These are phyloP conservation scores for Mnemiopsis leidyi DNA, from an alignment of 37 sponge, comb jelly and placozoan genomes.

Conservation along the genomic window DNA sequence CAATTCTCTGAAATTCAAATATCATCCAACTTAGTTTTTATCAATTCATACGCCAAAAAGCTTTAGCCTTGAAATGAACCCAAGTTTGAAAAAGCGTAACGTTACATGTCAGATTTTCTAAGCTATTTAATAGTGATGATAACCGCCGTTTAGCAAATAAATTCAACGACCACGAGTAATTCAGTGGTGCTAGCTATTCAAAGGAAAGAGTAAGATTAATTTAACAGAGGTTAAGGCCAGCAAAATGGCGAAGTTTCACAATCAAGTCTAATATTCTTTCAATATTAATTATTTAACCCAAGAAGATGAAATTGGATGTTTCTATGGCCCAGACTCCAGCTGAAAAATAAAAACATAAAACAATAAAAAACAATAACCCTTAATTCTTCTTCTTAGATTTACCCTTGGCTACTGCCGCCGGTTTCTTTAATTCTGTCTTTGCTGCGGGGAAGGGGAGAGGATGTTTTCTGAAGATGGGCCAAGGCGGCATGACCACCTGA, in stretches of 20 bases:
- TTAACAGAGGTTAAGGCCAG: neutral
- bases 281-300: neutral
- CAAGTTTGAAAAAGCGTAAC: neutral
- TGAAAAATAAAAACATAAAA: neutral
- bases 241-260: neutral
- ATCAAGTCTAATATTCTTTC: neutral
- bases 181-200: neutral
- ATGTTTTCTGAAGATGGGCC: conserved; percentile 8
- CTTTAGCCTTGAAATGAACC: too few species aligned
- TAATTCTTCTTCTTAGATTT: conserved; percentile 21
- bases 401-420: neutral
- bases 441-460: conserved; percentile 25
- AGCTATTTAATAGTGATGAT: too few species aligned
- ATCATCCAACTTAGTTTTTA: neutral
- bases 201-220: neutral
- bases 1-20: neutral
- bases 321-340: neutral
- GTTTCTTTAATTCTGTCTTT: neutral
- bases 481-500: conserved; percentile 34
- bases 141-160: neutral
- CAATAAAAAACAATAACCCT: neutral
- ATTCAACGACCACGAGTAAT: neutral
- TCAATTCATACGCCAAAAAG: neutral
- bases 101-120: too few species aligned
- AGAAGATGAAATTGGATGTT: neutral